phyloP scores from a whole-genome alignment of 2,113 vertebrate species.

The Microtus oregoni region DNA sequence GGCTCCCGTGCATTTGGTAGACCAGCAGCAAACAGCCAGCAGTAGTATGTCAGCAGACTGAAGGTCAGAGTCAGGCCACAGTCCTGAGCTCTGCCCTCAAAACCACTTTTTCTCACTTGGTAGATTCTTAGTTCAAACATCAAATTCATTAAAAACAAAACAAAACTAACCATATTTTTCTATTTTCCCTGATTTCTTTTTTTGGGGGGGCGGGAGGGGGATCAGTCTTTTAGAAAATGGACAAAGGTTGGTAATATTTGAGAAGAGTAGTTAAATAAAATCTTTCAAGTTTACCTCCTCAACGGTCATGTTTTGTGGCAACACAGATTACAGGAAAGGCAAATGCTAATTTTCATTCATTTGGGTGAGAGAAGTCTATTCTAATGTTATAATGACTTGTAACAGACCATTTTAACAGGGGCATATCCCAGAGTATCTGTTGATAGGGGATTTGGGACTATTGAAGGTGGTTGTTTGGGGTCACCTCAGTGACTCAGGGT shows the following conservation, averaged over 20 bases:
- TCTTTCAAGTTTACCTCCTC: neutral
- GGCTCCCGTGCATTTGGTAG: conserved; percentile 22
- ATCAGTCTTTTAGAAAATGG: conserved; percentile 4
- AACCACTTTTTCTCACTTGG: neutral
- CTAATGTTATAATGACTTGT: neutral
- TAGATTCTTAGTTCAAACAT: conserved; percentile 41
- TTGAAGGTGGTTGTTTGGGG: neutral
- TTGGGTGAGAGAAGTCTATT: neutral
- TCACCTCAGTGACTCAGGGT: neutral
- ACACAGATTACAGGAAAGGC: neutral
- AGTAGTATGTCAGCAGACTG: conserved; percentile 37
- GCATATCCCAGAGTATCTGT: conserved; percentile 25
- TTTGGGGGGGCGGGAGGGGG: neutral
- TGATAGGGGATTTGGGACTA: conserved; percentile 8
- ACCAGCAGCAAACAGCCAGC: conserved; percentile 13
- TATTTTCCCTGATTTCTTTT: neutral
- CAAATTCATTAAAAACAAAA: neutral
- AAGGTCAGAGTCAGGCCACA: conserved; percentile 38
- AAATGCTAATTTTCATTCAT: neutral
- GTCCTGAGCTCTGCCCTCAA: conserved; percentile 37
- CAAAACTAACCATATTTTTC: neutral
- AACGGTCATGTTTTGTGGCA: neutral
- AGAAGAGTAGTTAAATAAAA: neutral
- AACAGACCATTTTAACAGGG: conserved; percentile 6
- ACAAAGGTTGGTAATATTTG: conserved; percentile 53